Percentiles rank a stretch among this genome's conserved stretches.
Evolutionary conservation across 2,113 vertebrate genomes (phyloP).

Genomic region (Isurus oxyrinchus): DNA sequence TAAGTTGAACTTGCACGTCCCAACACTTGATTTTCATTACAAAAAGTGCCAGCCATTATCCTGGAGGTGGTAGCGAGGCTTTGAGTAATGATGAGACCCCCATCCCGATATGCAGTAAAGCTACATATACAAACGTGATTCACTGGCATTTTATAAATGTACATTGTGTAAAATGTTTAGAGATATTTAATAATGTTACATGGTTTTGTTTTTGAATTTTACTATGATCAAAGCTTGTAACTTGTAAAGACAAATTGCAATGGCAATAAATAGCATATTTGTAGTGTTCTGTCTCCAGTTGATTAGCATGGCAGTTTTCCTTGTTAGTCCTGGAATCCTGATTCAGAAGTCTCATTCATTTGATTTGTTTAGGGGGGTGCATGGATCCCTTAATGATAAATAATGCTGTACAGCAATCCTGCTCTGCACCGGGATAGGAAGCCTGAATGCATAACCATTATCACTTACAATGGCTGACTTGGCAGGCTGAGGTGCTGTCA

Average conservation of each 20-base stretch:
- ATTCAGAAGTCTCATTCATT: not conserved
- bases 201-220: conserved; percentile 13
- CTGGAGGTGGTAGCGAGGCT: not conserved
- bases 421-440: not conserved
- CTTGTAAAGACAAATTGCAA: conserved; percentile 24
- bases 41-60: not conserved
- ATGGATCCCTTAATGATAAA: not conserved
- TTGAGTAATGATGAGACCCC: not conserved
- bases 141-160: conserved; percentile 32
- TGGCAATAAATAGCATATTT: conserved; percentile 28
- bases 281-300: not conserved
- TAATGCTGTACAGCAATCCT: not conserved
- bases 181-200: conserved; percentile 31
- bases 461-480: not conserved
- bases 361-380: not conserved
- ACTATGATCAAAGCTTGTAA: conserved; percentile 13
- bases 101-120: not conserved
- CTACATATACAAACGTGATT: not conserved
- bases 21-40: not conserved
- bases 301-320: not conserved
- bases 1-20: not conserved
- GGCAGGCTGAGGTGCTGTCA: not conserved
- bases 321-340: not conserved
- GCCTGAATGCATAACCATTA: not conserved
- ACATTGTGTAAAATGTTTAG: conserved; percentile 36